phyloP scores from a whole-genome alignment of 2,797 vertebrate genomes.

The Amazonetta brasiliensis region DNA sequence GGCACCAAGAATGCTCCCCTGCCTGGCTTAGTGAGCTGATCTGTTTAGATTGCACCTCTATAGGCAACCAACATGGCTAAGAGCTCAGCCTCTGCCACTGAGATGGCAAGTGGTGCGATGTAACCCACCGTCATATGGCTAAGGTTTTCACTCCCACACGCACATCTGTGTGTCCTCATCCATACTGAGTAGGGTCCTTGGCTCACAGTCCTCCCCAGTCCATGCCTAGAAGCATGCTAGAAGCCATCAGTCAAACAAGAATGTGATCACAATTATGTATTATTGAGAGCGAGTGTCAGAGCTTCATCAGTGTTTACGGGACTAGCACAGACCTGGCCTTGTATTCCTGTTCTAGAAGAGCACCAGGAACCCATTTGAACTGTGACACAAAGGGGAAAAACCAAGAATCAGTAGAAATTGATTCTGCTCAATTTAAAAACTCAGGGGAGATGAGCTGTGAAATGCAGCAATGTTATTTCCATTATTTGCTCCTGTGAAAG shows the following conservation, averaged over 20 bases:
- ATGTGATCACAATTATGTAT: too few species aligned
- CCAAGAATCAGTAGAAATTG: background rate
- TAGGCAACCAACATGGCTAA: background rate
- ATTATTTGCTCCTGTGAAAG: background rate
- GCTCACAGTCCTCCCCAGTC: background rate
- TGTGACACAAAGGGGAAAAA: background rate
- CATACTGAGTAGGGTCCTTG: background rate
- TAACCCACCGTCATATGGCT: background rate
- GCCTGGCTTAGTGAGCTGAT: background rate
- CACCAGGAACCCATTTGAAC: background rate
- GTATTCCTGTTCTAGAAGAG: background rate
- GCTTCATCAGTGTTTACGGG: background rate
- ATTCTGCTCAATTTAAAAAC: background rate
- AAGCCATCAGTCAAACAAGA: background rate
- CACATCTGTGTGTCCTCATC: background rate
- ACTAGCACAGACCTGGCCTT: accelerated
- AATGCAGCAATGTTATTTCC: background rate
- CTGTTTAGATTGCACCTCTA: background rate
- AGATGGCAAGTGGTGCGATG: background rate
- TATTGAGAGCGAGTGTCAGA: background rate
- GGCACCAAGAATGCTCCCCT: background rate
- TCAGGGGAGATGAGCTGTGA: background rate
- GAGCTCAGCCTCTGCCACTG: background rate
- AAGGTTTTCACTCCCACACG: background rate
- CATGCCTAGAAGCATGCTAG: background rate